These are phyloP conservation scores for Cryptus armator DNA, from an alignment of 2,888 invertebrate genomes.

Conservation along the genomic window DNA sequence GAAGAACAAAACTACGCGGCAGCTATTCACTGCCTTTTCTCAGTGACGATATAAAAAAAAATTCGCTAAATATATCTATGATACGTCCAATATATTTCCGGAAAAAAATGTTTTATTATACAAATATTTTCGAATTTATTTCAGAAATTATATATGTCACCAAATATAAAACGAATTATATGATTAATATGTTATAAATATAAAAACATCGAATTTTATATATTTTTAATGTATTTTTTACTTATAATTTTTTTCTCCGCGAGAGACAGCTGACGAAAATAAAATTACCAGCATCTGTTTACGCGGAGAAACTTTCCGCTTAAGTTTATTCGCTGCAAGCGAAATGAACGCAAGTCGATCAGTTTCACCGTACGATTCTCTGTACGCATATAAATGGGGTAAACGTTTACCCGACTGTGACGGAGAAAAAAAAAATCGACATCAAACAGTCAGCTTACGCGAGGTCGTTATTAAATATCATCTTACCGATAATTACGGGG, in stretches of 20 bases:
- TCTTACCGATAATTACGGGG: conserved; percentile 79
- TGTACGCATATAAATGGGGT: neutral
- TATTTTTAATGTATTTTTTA: too few relatives aligned
- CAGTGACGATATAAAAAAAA: too few relatives aligned
- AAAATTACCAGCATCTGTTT: neutral
- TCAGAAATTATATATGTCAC: too few relatives aligned
- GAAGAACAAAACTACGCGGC: neutral
- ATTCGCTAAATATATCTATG: too few relatives aligned
- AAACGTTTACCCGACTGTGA: neutral
- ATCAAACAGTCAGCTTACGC: conserved; percentile 24
- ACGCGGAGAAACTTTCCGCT: neutral
- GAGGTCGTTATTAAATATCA: conserved; percentile 79
- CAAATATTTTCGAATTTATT: too few relatives aligned
- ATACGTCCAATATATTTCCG: too few relatives aligned
- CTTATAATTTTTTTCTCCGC: too few relatives aligned
- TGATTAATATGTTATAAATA: too few relatives aligned
- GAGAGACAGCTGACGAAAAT: neutral
- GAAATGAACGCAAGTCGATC: neutral
- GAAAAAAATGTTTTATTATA: too few relatives aligned
- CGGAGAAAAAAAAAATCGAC: neutral
- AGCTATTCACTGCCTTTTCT: neutral
- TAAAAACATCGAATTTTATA: too few relatives aligned
- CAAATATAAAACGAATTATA: too few relatives aligned
- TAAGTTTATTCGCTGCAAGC: neutral
- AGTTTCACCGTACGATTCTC: conserved; percentile 4